Evolutionary conservation across 2,113 vertebrate genomes (phyloP).

Genomic region (Sprattus sprattus): DNA sequence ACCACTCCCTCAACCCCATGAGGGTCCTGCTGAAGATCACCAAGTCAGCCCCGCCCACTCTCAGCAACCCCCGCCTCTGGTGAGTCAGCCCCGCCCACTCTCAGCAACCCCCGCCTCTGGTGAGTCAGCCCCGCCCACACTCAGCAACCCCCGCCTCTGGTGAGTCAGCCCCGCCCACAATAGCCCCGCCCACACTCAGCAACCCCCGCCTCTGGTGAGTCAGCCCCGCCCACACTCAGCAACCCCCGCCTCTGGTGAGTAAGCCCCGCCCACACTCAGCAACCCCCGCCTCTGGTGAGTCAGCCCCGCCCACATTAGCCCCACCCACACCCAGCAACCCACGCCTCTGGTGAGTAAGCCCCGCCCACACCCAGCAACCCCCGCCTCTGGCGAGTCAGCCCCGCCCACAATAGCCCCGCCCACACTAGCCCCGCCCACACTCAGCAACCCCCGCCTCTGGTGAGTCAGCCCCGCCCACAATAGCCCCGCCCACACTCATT

Average conservation of each 20-base stretch:
- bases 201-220: constrained; percentile 61
- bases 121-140: constrained; percentile 63
- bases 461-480: too few relatives aligned
- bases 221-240: constrained; percentile 61
- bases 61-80: constrained; percentile 62
- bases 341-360: too few relatives aligned
- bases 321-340: too few relatives aligned
- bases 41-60: constrained; percentile 64
- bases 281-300: constrained; percentile 57
- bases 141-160: constrained; percentile 58
- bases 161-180: too few relatives aligned
- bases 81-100: constrained; percentile 60
- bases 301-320: too few relatives aligned
- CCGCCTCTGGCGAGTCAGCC: too few relatives aligned
- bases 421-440: too few relatives aligned
- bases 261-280: constrained; percentile 61
- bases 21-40: constrained; percentile 70
- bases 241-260: constrained; percentile 61
- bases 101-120: constrained; percentile 58
- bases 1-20: constrained; percentile 73
- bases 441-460: too few relatives aligned
- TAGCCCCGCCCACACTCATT: constrained; percentile 61
- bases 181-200: constrained; percentile 60
- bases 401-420: too few relatives aligned
- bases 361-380: too few relatives aligned